Percentiles rank a stretch among this genome's conserved stretches.
Conservation (phyloP, 2,113 vertebrate species). For the Willisornis vidua region DNA sequence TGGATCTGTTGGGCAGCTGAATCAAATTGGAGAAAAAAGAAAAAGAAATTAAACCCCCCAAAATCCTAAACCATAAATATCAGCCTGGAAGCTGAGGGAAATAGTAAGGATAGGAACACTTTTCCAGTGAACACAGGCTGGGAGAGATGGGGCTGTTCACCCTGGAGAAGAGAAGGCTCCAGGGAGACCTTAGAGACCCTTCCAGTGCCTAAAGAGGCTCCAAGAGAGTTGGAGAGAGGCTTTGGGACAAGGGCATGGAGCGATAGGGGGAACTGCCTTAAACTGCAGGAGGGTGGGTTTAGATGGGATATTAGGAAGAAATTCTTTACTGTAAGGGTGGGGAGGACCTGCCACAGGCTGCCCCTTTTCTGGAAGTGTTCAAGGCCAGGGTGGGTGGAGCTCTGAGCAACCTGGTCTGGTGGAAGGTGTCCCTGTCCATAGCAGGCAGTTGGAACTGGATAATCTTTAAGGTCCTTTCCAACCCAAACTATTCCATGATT, state of each 20-base stretch:
- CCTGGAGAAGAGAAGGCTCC: neutral
- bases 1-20: neutral
- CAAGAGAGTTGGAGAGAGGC: neutral
- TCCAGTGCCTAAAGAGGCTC: neutral
- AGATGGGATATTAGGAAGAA: neutral
- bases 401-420: neutral
- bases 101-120: neutral
- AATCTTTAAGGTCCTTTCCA: neutral
- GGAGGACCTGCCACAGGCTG: neutral
- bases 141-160: neutral
- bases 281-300: neutral
- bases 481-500: neutral
- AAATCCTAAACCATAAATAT: neutral
- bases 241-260: neutral
- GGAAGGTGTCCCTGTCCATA: neutral
- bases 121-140: neutral
- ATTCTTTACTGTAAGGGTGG: neutral
- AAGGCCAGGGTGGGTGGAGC: fast-evolving
- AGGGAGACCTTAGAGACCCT: neutral
- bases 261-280: neutral
- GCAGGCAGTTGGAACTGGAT: neutral
- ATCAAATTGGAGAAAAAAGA: neutral
- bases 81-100: neutral
- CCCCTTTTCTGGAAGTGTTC: neutral
- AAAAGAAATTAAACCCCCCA: too few relatives aligned